Conservation (phyloP, 2,113 vertebrate species). For the Calonectris borealis region DNA sequence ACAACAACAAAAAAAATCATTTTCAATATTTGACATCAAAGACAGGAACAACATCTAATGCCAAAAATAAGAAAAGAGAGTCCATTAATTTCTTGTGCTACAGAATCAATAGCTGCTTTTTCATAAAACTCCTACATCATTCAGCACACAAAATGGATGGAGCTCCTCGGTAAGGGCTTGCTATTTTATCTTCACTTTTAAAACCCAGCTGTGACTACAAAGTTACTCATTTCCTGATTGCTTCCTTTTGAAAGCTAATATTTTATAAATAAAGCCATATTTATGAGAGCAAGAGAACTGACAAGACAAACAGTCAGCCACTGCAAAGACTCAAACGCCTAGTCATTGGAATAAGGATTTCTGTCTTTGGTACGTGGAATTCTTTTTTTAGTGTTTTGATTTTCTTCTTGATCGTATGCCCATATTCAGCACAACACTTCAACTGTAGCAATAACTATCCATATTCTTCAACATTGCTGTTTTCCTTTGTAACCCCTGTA, state of each 20-base stretch:
- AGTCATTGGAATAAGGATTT: not conserved
- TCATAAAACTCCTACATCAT: not conserved
- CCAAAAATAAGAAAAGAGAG: not conserved
- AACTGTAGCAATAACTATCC: not conserved
- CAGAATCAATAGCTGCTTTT: not conserved
- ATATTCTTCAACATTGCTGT: not conserved
- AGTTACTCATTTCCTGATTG: not conserved
- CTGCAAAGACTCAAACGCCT: not conserved
- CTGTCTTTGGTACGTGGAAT: not conserved
- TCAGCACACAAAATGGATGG: not conserved
- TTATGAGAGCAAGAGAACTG: not conserved
- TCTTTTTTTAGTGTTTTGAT: not conserved
- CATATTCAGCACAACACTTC: not conserved
- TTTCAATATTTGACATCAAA: not conserved
- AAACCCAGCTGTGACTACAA: not conserved
- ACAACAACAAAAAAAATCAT: not conserved
- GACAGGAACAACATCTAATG: fast-evolving
- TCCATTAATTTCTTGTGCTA: not conserved
- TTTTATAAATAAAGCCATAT: constrained; percentile 36
- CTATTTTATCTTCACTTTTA: not conserved
- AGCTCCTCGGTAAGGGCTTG: not conserved
- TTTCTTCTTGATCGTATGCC: not conserved
- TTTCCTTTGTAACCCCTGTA: not conserved
- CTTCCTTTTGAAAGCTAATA: not conserved
- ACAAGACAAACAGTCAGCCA: not conserved